phyloP scores from a whole-genome alignment of 2,888 invertebrate genomes.

The Scaptomyza caliginosa region DNA sequence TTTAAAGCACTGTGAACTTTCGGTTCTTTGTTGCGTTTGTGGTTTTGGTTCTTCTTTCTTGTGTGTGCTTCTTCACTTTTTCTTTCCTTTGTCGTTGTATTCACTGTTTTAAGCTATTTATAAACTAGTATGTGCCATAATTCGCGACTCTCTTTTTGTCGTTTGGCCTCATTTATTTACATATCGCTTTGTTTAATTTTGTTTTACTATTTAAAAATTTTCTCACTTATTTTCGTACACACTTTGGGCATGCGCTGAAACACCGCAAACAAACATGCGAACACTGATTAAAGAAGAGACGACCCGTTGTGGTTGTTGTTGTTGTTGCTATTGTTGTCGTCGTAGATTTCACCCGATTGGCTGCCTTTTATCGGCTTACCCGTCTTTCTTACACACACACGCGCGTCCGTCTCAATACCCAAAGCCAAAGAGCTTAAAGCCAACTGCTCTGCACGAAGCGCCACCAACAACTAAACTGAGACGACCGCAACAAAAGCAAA shows the following conservation, averaged over 20 bases:
- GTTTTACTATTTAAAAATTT: conserved; percentile 42
- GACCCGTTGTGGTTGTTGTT: conserved; percentile 28
- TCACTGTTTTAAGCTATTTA: conserved; percentile 48
- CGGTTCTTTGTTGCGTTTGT: conserved; percentile 11
- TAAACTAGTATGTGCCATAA: conserved; percentile 62
- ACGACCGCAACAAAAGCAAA: conserved; percentile 5
- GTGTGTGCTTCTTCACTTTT: conserved; percentile 53
- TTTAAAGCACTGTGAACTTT: conserved; percentile 18
- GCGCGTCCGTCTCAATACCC: conserved; percentile 16
- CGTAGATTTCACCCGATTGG: conserved; percentile 69
- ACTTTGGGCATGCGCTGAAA: conserved; percentile 56
- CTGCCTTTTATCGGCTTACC: conserved; percentile 39
- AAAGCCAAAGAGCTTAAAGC: conserved; percentile 21
- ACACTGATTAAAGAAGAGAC: conserved; percentile 48
- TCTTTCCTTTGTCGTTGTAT: conserved; percentile 52
- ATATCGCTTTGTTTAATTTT: conserved; percentile 48
- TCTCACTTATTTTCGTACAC: conserved; percentile 35
- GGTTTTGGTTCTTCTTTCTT: conserved; percentile 16
- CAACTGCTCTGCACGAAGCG: conserved; percentile 56
- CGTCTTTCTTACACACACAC: conserved; percentile 23
- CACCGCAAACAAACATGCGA: conserved; percentile 9
- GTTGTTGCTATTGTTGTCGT: conserved; percentile 23
- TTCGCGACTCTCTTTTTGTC: conserved; percentile 57
- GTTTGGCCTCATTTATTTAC: conserved; percentile 68
- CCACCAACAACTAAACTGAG: conserved; percentile 51